These are phyloP conservation scores for Myanophis thanlyinensis DNA, from an alignment of 2,113 vertebrate genomes.

Conservation along the genomic window DNA sequence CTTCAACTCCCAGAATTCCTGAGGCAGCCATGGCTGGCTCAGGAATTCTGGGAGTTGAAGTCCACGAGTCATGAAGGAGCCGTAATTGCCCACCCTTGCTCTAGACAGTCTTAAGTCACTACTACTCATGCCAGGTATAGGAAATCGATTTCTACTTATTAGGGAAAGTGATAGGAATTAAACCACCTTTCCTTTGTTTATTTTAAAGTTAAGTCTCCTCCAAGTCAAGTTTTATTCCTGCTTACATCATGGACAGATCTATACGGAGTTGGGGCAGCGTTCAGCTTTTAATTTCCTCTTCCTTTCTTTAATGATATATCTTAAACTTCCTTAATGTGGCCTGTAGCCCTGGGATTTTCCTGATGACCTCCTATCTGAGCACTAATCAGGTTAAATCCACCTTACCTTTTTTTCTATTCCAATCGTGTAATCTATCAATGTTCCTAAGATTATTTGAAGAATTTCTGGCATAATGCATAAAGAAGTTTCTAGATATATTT, in stretches of 20 bases:
- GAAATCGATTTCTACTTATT: too few species aligned
- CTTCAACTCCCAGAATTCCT: too few species aligned
- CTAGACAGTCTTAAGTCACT: background rate
- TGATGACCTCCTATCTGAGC: background rate
- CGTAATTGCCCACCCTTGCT: too few species aligned
- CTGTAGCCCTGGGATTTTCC: background rate
- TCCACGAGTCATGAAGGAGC: too few species aligned
- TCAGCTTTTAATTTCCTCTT: background rate
- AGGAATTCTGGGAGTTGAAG: too few species aligned
- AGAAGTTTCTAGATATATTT: background rate
- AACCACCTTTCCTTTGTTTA: background rate
- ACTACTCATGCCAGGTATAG: background rate
- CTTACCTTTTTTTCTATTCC: background rate
- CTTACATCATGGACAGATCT: background rate
- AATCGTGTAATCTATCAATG: background rate
- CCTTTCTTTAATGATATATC: background rate
- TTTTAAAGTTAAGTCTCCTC: background rate
- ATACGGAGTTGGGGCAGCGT: background rate
- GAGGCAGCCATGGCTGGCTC: too few species aligned
- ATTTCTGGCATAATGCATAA: background rate
- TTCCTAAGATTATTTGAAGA: background rate
- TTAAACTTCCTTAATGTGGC: background rate
- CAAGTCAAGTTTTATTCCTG: background rate
- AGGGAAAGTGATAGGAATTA: background rate
- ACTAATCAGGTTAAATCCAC: background rate